These are phyloP conservation scores for Panurus biarmicus DNA, from an alignment of 2,113 vertebrate genomes.

Conservation along the genomic window DNA sequence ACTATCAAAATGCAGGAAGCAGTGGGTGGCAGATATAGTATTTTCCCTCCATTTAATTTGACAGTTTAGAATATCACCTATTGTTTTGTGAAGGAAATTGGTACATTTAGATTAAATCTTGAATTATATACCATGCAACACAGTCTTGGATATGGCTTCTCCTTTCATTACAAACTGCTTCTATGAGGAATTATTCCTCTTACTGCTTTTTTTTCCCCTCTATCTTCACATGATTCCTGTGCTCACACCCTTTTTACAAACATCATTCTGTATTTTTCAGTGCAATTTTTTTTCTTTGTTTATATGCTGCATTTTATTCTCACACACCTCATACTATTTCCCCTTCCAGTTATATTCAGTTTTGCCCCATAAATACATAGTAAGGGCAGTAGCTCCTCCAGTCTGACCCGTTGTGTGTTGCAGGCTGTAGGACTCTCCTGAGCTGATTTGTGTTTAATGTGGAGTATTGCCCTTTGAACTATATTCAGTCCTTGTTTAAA, in stretches of 20 bases:
- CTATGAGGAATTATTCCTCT: not conserved
- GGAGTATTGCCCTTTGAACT: not conserved
- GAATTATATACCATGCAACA: not conserved
- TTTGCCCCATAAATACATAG: not conserved
- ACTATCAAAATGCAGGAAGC: constrained; percentile 38
- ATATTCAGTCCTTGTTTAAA: not conserved
- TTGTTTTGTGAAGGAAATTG: constrained; percentile 27
- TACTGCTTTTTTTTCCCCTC: not conserved
- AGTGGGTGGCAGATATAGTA: constrained; percentile 44
- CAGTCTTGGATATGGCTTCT: not conserved
- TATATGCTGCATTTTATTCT: not conserved
- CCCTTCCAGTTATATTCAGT: not conserved
- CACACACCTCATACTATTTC: not conserved
- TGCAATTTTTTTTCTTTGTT: not conserved
- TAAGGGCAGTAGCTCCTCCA: not conserved
- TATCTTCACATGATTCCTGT: not conserved
- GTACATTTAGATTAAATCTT: constrained; percentile 8
- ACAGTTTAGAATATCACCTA: constrained; percentile 18
- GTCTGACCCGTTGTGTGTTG: not conserved
- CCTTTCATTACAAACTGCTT: not conserved
- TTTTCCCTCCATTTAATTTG: constrained; percentile 46
- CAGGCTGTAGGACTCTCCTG: not conserved
- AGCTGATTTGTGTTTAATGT: not conserved
- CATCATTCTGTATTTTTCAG: not conserved
- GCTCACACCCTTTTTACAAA: not conserved